These are phyloP conservation scores for Phrynosoma platyrhinos DNA, from an alignment of 2,113 vertebrate genomes.

Conservation along the genomic window DNA sequence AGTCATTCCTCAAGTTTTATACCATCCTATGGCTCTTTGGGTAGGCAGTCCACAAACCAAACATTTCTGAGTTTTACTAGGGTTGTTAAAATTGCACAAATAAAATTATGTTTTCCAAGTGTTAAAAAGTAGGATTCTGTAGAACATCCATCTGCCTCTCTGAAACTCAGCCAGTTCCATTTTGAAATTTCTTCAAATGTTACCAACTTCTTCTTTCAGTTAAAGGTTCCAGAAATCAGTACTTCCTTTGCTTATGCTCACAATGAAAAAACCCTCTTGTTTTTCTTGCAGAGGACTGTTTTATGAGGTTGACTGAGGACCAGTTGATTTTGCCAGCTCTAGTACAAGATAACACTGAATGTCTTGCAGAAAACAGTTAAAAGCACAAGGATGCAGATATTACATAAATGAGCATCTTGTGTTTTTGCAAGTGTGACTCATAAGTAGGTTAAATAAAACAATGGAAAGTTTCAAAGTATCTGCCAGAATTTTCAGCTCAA, in stretches of 20 bases:
- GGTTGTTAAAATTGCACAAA: not conserved
- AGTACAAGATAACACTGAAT: not conserved
- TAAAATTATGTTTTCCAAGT: not conserved
- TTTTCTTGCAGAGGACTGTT: not conserved
- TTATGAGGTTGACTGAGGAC: not conserved
- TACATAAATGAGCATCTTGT: conserved; percentile 23
- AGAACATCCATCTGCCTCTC: not conserved
- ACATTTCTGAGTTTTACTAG: not conserved
- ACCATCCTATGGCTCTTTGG: not conserved
- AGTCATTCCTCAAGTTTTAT: not conserved
- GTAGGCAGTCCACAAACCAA: not conserved
- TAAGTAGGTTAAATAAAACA: not conserved
- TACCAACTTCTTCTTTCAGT: not conserved
- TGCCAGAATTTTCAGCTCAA: conserved; percentile 7
- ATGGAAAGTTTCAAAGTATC: not conserved
- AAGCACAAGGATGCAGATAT: not conserved
- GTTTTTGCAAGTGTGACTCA: conserved; percentile 16
- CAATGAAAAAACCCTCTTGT: not conserved
- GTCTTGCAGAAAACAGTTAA: not conserved
- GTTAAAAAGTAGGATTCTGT: not conserved
- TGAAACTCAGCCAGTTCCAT: not conserved
- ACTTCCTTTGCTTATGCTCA: not conserved
- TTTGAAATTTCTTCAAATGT: not conserved
- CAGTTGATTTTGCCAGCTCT: not conserved
- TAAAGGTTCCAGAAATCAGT: not conserved